Evolutionary conservation across 1,140 invertebrate genomes (phyloP), one percentile per base, ranked within the genome.

Genomic region (Drosophila rhopaloa): DNA sequence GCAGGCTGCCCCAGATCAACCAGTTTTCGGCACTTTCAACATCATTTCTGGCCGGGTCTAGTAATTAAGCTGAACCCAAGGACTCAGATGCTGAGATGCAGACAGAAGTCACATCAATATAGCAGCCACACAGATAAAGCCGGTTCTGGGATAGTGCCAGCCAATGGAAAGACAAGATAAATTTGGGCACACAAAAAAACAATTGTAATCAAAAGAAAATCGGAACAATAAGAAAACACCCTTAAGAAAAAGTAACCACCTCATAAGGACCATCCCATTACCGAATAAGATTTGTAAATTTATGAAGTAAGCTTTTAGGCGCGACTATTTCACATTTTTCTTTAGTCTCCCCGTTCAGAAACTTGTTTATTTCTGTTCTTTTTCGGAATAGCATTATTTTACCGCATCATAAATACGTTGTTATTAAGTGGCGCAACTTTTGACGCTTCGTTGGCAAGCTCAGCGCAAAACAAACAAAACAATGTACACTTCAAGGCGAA

Each of bases 41-140:
- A 35, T 19, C 13, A 38, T 53, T 35, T 62, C 46, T 8, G 10
- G 11, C 40, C 13, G 43, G 65, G 70, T 79, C 47, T 62, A 68
- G 66, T 37, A 89, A 88, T 89, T 88, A 89, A 72, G 76, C 47
- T 68, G 61, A 89, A 68, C 74, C 54, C 56, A n/a, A 38, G 38
- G 32, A 41, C 19, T 38, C 11, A 43, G 76, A 81, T 66, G 67
- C 68, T 59, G 65, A 68, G 77, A 51, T 66, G 84, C 55, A 75
- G 84, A 83, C 68, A 89, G 76, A 81, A 89, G 80, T 89, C 83
- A 88, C 24, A 47, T 40, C 44, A 72, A 62, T 47, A 63, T n/a
- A 14, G 35, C 27, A 37, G 35, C n/a, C 10, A 3, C 24, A 29
- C 7, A 10, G 38, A 37, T 32, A 14, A 51, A 53, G 43, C 51